Conservation (phyloP, 2,113 vertebrate species). For the Oceanites oceanicus region DNA sequence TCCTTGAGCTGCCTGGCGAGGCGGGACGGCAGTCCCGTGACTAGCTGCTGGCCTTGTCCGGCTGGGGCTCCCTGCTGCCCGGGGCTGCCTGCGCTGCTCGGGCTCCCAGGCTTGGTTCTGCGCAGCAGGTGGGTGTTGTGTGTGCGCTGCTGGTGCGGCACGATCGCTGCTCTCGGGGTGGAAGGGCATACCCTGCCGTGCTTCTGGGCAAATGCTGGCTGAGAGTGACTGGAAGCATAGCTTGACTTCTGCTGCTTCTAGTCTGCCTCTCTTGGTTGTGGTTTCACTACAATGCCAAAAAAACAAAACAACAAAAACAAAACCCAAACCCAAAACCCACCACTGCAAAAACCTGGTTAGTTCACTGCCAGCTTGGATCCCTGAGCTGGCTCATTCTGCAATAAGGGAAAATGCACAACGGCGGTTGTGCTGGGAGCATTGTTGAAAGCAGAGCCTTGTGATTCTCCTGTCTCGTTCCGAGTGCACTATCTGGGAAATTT, state of each 20-base stretch:
- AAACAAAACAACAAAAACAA: not conserved
- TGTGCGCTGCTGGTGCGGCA: not conserved
- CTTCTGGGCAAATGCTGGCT: not conserved
- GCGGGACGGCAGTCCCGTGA: rapidly evolving
- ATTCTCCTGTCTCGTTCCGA: not conserved
- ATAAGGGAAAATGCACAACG: not conserved
- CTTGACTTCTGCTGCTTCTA: not conserved
- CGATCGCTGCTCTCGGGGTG: rapidly evolving
- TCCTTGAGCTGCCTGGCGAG: not conserved
- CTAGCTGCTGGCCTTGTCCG: not conserved
- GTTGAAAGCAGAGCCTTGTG: not conserved
- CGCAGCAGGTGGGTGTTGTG: rapidly evolving
- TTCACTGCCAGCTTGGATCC: not conserved
- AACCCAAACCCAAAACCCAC: too few species aligned
- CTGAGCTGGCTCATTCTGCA: not conserved
- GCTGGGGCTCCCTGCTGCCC: rapidly evolving
- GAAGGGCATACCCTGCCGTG: not conserved
- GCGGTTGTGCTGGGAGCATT: not conserved
- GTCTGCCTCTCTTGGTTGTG: rapidly evolving
- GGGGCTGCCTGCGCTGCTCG: rapidly evolving
- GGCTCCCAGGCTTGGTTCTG: too few species aligned
- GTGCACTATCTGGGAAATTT: not conserved
- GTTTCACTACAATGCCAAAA: not conserved
- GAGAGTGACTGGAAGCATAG: not conserved
- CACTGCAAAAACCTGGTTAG: not conserved